phyloP scores from a whole-genome alignment of 2,888 invertebrate genomes.

The Hypomecis atomaria region DNA sequence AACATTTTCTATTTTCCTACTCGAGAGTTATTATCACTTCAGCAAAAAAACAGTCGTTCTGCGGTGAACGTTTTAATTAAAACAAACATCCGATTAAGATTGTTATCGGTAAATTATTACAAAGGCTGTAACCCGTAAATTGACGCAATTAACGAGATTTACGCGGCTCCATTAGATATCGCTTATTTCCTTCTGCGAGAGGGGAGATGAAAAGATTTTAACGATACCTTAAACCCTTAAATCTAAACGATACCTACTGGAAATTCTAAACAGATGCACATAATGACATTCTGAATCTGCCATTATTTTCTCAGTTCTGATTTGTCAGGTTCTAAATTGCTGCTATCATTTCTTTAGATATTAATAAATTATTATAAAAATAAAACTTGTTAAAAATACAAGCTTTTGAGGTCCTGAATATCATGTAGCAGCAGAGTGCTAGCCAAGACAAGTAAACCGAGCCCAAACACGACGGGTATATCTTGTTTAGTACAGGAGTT shows the following conservation, averaged over 20 bases:
- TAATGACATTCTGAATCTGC: neutral
- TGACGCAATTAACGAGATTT: slow-evolving; percentile 33
- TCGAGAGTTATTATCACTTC: neutral
- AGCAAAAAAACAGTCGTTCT: neutral
- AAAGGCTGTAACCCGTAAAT: slow-evolving; percentile 30
- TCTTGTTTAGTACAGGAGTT: too few relatives aligned
- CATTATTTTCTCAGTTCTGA: neutral
- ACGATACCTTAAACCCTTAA: slow-evolving; percentile 12
- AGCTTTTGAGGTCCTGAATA: too few relatives aligned
- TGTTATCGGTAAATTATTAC: slow-evolving; percentile 28
- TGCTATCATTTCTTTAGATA: too few relatives aligned
- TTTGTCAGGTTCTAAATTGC: too few relatives aligned
- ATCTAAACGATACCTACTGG: neutral
- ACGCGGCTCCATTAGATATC: slow-evolving; percentile 29
- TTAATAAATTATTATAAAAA: too few relatives aligned
- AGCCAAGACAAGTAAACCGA: too few relatives aligned
- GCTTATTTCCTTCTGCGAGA: slow-evolving; percentile 24
- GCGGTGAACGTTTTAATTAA: slow-evolving; percentile 12
- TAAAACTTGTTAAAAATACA: too few relatives aligned
- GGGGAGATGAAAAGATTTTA: slow-evolving; percentile 14
- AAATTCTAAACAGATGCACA: neutral
- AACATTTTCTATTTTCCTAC: too few relatives aligned
- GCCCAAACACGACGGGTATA: too few relatives aligned
- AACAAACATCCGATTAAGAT: slow-evolving; percentile 27
- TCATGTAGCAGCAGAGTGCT: too few relatives aligned